phyloP scores from a whole-genome alignment of 2,888 invertebrate species.

The Vanessa cardui region DNA sequence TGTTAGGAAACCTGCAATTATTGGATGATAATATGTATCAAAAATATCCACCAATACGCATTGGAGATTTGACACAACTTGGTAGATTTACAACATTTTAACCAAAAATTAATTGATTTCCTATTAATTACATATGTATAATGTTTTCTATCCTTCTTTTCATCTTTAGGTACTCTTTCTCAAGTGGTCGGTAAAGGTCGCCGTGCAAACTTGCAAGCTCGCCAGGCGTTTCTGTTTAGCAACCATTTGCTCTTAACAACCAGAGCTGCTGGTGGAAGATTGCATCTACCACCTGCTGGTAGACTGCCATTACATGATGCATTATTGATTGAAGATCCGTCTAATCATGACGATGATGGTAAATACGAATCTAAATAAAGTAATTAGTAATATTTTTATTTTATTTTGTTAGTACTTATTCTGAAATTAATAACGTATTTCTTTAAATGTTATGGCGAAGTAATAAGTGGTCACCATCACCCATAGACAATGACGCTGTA shows the following conservation, averaged over 20 bases:
- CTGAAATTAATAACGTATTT: too few species aligned
- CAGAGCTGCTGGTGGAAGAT: conserved; percentile 90
- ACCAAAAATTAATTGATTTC: neutral
- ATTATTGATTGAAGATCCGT: conserved; percentile 92
- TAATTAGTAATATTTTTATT: conserved; percentile 3
- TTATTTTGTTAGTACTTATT: neutral
- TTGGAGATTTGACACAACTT: too few species aligned
- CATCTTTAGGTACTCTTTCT: conserved; percentile 85
- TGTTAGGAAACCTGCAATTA: too few species aligned
- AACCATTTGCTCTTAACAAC: conserved; percentile 94
- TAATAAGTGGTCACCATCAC: too few species aligned
- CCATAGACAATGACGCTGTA: too few species aligned
- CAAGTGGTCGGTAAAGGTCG: conserved; percentile 86
- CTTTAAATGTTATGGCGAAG: too few species aligned
- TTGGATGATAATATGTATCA: too few species aligned
- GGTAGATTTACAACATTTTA: too few species aligned
- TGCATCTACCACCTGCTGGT: conserved; percentile 93
- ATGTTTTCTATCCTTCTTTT: neutral
- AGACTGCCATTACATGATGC: conserved; percentile 93
- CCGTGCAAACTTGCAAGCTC: conserved; percentile 68
- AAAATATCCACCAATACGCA: too few species aligned
- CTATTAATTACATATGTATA: neutral
- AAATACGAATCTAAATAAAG: neutral
- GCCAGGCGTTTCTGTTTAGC: conserved; percentile 95
- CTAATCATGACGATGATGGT: conserved; percentile 87